A percentile compares a stretch with the other conserved stretches of the same genome.
phyloP scores from a whole-genome alignment of 1,140 invertebrate species.

The Aphelenchoides besseyi region DNA sequence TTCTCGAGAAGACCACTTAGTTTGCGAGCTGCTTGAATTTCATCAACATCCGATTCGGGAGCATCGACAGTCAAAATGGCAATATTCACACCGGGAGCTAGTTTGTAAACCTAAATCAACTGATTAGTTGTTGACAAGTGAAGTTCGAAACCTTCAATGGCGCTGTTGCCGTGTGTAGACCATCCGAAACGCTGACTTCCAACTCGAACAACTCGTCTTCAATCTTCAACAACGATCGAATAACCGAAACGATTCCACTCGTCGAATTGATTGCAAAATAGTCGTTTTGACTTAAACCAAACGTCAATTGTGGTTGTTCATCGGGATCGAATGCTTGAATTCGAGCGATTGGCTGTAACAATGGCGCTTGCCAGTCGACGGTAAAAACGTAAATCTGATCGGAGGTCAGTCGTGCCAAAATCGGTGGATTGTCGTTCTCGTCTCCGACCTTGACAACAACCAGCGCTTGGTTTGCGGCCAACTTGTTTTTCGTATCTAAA shows the following conservation, averaged over 20 bases:
- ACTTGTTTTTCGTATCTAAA: constrained; percentile 49
- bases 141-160: constrained; percentile 35
- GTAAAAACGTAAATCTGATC: constrained; percentile 39
- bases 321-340: constrained; percentile 49
- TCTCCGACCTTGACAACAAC: constrained; percentile 55
- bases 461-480: constrained; percentile 46
- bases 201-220: constrained; percentile 34
- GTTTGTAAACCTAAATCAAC: constrained; percentile 42
- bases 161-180: constrained; percentile 32
- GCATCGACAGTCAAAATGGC: constrained; percentile 43
- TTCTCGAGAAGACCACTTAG: constrained; percentile 30
- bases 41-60: constrained; percentile 40
- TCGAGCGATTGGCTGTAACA: constrained; percentile 40
- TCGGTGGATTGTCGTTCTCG: constrained; percentile 57
- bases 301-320: constrained; percentile 46
- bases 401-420: constrained; percentile 32
- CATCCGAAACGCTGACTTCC: constrained; percentile 42
- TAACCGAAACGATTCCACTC: constrained; percentile 38
- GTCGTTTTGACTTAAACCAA: constrained; percentile 33
- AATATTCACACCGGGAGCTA: constrained; percentile 51
- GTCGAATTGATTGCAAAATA: constrained; percentile 46
- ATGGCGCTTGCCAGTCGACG: constrained; percentile 47
- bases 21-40: constrained; percentile 32
- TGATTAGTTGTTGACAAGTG: neutral
- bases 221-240: constrained; percentile 21